These are phyloP conservation scores for Rhogogaster chlorosoma DNA, from an alignment of 2,888 invertebrate genomes.

Conservation along the genomic window DNA sequence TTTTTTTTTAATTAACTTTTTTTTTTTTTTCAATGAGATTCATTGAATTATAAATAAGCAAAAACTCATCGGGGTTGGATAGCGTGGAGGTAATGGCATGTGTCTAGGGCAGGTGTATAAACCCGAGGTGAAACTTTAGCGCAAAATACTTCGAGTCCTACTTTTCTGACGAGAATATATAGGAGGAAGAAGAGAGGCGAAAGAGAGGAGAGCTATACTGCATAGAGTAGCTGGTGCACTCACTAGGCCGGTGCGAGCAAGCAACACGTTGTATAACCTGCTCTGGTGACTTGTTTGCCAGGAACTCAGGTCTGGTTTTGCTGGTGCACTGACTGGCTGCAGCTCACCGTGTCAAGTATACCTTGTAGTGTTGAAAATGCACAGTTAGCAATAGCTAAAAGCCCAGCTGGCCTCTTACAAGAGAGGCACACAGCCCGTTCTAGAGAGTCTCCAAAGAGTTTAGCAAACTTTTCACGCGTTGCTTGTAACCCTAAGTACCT, in stretches of 20 bases:
- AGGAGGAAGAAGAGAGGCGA: not conserved
- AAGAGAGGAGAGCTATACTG: not conserved
- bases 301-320: slow-evolving; percentile 11
- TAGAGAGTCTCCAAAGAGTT: slow-evolving; percentile 12
- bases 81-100: not conserved
- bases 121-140: not conserved
- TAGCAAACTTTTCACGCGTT: not conserved
- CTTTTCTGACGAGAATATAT: not conserved
- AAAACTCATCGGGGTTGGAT: not conserved
- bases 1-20: too few species aligned
- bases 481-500: not conserved
- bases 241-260: not conserved
- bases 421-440: not conserved
- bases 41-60: not conserved
- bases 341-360: not conserved
- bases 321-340: not conserved
- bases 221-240: not conserved
- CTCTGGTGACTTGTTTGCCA: slow-evolving; percentile 31
- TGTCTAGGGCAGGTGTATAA: not conserved
- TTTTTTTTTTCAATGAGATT: too few species aligned
- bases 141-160: not conserved
- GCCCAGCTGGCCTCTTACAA: not conserved
- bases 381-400: slow-evolving; percentile 10
- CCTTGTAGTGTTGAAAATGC: not conserved
- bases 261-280: slow-evolving; percentile 39